A percentile compares a stretch with the other conserved stretches of the same genome.
phyloP scores from a whole-genome alignment of 2,888 invertebrate genomes.

The Phlogophora meticulosa region DNA sequence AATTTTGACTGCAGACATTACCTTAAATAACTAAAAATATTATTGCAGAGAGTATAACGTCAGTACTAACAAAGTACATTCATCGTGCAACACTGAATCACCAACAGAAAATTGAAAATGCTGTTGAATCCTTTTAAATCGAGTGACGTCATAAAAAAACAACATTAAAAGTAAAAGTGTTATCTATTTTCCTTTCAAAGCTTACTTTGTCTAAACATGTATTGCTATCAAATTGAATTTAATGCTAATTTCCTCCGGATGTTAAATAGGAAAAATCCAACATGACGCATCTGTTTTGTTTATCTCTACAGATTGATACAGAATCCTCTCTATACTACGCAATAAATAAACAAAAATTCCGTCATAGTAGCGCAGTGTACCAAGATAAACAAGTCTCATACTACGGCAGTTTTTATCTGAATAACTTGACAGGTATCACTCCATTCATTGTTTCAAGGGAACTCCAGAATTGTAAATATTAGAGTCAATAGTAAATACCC shows the following conservation, averaged over 20 bases:
- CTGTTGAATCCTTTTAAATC: neutral
- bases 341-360: constrained; percentile 35
- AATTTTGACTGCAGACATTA: too few species aligned
- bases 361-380: constrained; percentile 26
- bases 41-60: neutral
- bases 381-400: constrained; percentile 42
- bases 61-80: neutral
- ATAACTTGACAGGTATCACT: constrained; percentile 50
- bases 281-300: constrained; percentile 32
- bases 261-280: constrained; percentile 54
- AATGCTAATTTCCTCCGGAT: constrained; percentile 57
- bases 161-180: neutral
- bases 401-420: constrained; percentile 56
- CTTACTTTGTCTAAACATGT: constrained; percentile 29
- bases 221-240: constrained; percentile 20
- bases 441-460: constrained; percentile 60
- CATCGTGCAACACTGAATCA: neutral
- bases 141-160: constrained; percentile 3
- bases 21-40: too few species aligned
- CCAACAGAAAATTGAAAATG: constrained; percentile 13
- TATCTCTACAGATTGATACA: constrained; percentile 12
- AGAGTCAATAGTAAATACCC: constrained; percentile 38
- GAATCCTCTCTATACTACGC: constrained; percentile 19
- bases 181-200: too few species aligned
- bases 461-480: constrained; percentile 26